Evolutionary conservation across 2,797 vertebrate species (phyloP), one percentile per base, ranked within the genome.

Genomic region (Peromyscus eremicus): DNA sequence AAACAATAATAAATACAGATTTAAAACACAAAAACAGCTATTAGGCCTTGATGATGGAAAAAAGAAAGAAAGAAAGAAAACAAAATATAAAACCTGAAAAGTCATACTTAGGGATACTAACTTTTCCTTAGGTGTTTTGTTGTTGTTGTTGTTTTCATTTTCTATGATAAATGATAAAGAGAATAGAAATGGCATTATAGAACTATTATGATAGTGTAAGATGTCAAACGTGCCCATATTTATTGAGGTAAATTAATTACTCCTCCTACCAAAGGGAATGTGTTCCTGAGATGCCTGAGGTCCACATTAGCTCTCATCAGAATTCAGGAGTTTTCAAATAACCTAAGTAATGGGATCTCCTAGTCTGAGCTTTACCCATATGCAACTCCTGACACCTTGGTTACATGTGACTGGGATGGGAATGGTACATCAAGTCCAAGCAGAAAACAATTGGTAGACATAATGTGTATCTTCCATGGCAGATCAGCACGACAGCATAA

Each of bases 1-100:
- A 19, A 89, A 40, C 55, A 93, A 91, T 70, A 40, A 92, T 19
- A 94, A 4, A 84, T 52, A 55, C 52, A 55, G 52, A 55, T 14
- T 52, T 10, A 52, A n/a, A 55, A 75, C 43, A 75, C 0, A 75
- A 75, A 75, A 43, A 6, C 73, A 40, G 76, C 32, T 88, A 71
- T 46, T 70, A 32, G 62, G 37, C 77, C 34, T 81, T 71, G 89
- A 83, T 96, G 55, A 87, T 55, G 62, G 82, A 89, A 94, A 71
- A 25, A 92, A 76, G 52, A 55, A 6, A 91, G 40, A 25, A 92
- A 76, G 52, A 55, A 6, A 91, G 40, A 79, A 82, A 86, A 46
- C 19, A 70, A 92, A 95, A 64, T 17, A 94, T 64, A 34, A 80
- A 86, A 83, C 27, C 57, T 87, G 3, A 88, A 82, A 11, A 73